Base-by-base conservation (phyloP, 2,113 vertebrate species). In the Gymnorhina tibicen region DNA sequence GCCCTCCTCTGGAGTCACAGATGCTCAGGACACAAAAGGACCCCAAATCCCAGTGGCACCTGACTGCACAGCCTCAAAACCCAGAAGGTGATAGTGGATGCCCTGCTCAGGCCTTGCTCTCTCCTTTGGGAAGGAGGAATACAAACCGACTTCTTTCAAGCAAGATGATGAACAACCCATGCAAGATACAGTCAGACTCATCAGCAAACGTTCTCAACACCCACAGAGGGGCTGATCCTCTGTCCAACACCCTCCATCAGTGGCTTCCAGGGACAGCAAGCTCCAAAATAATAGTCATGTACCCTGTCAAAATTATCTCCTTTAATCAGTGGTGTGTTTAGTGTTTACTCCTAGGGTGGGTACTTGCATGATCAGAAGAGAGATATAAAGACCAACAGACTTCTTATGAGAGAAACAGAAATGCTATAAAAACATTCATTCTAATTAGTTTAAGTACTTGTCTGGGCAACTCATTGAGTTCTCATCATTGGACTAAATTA, bases 361-460 rank as follows among this genome's bases (percentile, higher is more conserved):
- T 88, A 94, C 60, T 85, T 80, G n/a, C 39, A 63, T 10, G 33
- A 24, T 83, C 79, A 37, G 78, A 80, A 74, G 74, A 89, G 78
- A 93, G 63, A 94, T 91, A 96, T 86, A 90, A 90, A 94, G 37
- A 90, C 13, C 52, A 89, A 82, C 16, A 37, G 35, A 89, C 73
- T 95, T 91, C 69, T 81, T 75, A 88, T 10, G 37, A 93, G 82
- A 81, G 79, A 93, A 95, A 92, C 0, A 93, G 68, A 69, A 95
- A 88, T 68, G 78, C 72, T 86, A 93, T 64, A 72, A 92, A 92
- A 95, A 78, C 47, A 89, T 84, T 89, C 27, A 75, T 90, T 96
- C 85, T 89, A 86, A 74, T 87, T 88, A 96, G 78, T 90, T 93
- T 93, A 91, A 96, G 91, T 94, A 83, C 87, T 83, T 95, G 35